Evolutionary conservation across 37 sponge, comb jelly and placozoan species (phyloP).

Genomic region (Axinella damicornis): DNA sequence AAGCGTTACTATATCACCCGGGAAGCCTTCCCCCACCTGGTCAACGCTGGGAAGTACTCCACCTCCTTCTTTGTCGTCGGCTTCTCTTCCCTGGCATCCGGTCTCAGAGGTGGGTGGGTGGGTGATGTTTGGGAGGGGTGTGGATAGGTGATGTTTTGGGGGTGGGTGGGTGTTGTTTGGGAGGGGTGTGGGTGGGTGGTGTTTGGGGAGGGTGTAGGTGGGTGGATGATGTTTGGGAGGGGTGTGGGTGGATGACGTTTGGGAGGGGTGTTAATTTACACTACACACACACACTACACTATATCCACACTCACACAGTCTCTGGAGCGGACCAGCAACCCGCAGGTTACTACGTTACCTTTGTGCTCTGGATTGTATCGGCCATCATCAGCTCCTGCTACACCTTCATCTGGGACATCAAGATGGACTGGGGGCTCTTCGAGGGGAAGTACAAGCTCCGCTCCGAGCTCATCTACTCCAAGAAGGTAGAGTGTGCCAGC

Average conservation of each 20-base stretch:
- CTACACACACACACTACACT: no score
- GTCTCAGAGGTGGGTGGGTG: no score
- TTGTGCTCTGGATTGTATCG: constrained; percentile 75
- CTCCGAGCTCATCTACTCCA: constrained; percentile 79
- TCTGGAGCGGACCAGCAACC: no score
- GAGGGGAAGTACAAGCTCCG: constrained; percentile 43
- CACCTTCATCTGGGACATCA: constrained; percentile 92
- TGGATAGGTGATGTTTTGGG: no score
- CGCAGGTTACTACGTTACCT: constrained; percentile 18
- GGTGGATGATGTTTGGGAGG: no score
- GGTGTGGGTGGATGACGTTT: no score
- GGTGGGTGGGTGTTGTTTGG: no score
- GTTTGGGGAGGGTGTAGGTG: no score
- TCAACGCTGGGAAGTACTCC: constrained; percentile 95
- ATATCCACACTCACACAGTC: no score
- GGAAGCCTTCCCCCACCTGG: constrained; percentile 78
- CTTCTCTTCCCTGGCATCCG: constrained; percentile 72
- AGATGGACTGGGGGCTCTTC: constrained; percentile 95
- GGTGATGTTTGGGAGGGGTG: no score
- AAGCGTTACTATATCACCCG: constrained; percentile 79
- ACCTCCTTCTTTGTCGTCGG: constrained; percentile 86
- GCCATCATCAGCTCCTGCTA: constrained; percentile 78
- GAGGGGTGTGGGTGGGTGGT: no score
- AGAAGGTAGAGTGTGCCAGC: constrained; percentile 52
- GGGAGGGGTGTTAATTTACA: no score